Base-by-base conservation (phyloP, 1,140 invertebrate genomes). In the Cotesia chilonis region DNA sequence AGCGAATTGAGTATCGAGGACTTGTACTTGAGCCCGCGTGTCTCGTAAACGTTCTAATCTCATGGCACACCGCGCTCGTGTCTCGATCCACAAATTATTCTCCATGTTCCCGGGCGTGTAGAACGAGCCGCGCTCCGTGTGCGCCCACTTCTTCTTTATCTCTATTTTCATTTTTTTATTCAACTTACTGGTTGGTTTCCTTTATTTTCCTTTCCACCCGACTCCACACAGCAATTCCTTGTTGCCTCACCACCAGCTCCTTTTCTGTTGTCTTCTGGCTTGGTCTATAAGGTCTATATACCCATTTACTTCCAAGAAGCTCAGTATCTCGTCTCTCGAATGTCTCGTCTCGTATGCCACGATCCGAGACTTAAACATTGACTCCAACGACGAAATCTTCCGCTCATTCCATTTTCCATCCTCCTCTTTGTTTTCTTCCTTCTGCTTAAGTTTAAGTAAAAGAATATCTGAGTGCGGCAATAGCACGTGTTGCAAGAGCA, bases 71-170 rank as follows among this genome's bases (percentile, higher is more conserved):
- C 63, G n/a, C 47, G 79, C 76, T 84, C 82, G 79, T 79, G 63
- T 65, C 51, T 77, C 82, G 80, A 82, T 82, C 81, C 82, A 83
- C 83, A 85, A 85, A 84, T 85, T 85, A 85, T 85, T 84, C 81
- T 71, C 78, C 83, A 77, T 83, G 81, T 81, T 78, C 70, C 41
- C 67, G 70, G 63, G 70, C 61, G 63, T 72, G 70, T 72, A 65
- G 63, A 65, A 65, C 63, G 63, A 65, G 63, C 63, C 38, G 63
- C 59, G 59, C 59, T 20, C 59, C 28, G 59, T 65, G 41, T 37
- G 61, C 61, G 63, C 63, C 63, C 63, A 37, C 63, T 65, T 38
- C 63, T 65, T 65, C 63, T 65, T 38, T 51, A 14, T 51, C 38
- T 38, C 37, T 64, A 35, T 61, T 10, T 61, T 4, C 28, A 57